A percentile compares a stretch with the other conserved stretches of the same genome.
Evolutionary conservation across 1,140 invertebrate genomes (phyloP).

Genomic region (Mactra quadrangularis): DNA sequence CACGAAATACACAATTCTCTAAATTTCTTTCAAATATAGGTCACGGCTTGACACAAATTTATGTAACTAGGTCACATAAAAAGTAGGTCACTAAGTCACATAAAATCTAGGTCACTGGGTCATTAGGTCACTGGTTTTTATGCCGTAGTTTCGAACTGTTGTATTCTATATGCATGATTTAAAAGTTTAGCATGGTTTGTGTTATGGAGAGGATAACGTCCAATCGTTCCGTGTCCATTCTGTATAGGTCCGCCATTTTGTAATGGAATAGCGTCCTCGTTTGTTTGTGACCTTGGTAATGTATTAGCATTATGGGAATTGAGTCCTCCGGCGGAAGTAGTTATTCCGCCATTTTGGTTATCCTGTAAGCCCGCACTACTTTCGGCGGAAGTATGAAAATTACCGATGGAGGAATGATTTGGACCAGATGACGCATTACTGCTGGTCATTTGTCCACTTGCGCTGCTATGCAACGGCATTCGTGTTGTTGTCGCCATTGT

Average conservation of each 20-base stretch:
- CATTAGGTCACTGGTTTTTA: too few species aligned
- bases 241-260: slow-evolving; percentile 61
- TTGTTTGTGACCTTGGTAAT: slow-evolving; percentile 47
- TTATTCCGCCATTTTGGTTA: slow-evolving; percentile 60
- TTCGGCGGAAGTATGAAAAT: slow-evolving; percentile 35
- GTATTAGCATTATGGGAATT: slow-evolving; percentile 50
- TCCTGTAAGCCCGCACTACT: slow-evolving; percentile 8
- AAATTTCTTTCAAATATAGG: too few species aligned
- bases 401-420: slow-evolving; percentile 38
- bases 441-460: slow-evolving; percentile 21
- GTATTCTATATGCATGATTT: slow-evolving; percentile 70
- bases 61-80: too few species aligned
- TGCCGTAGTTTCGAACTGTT: slow-evolving; percentile 72
- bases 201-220: slow-evolving; percentile 52
- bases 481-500: slow-evolving; percentile 38
- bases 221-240: slow-evolving; percentile 53
- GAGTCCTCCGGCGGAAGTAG: slow-evolving; percentile 52
- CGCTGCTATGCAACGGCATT: slow-evolving; percentile 35
- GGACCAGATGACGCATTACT: slow-evolving; percentile 5
- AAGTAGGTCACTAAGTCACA: too few species aligned
- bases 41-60: too few species aligned
- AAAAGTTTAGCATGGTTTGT: slow-evolving; percentile 67
- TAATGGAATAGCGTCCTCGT: slow-evolving; percentile 28
- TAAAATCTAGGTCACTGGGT: too few species aligned
- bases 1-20: too few species aligned